A percentile compares a stretch with the other conserved stretches of the same genome.
Conservation (phyloP, 1,140 invertebrate genomes). For the Papilio polytes region DNA sequence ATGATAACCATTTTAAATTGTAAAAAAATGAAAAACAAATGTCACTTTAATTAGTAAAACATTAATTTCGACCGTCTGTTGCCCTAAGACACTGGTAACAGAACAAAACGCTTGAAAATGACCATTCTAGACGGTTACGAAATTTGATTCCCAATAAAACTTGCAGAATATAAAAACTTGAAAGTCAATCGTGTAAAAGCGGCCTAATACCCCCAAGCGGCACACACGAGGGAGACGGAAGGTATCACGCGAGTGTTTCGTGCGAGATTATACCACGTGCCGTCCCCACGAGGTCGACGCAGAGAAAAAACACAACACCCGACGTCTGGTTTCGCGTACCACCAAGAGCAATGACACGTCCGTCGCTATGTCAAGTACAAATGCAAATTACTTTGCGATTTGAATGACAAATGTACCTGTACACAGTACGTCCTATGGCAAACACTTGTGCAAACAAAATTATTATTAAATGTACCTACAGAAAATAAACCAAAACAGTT, state of each 20-base stretch:
- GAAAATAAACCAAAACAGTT: neutral
- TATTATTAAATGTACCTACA: neutral
- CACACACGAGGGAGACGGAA: slow-evolving; percentile 27
- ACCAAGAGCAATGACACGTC: slow-evolving; percentile 32
- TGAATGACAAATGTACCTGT: slow-evolving; percentile 29
- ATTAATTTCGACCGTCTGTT: too few relatives aligned
- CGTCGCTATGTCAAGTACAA: slow-evolving; percentile 34
- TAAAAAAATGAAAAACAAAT: neutral
- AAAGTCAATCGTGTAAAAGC: neutral
- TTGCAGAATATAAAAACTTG: neutral
- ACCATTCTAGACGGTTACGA: too few relatives aligned
- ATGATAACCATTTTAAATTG: neutral
- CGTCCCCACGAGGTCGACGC: slow-evolving; percentile 14
- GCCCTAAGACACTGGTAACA: too few relatives aligned
- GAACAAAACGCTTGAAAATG: too few relatives aligned
- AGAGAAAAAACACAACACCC: slow-evolving; percentile 20
- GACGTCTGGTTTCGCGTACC: slow-evolving; percentile 31
- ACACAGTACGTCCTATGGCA: neutral
- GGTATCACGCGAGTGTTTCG: slow-evolving; percentile 30
- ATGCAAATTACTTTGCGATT: slow-evolving; percentile 11
- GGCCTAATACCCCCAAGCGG: neutral
- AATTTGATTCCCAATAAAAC: too few relatives aligned
- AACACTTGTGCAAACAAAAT: slow-evolving; percentile 4
- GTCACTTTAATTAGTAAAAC: too few relatives aligned
- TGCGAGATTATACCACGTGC: slow-evolving; percentile 35